A percentile compares a stretch with the other conserved stretches of the same genome.
Conservation (phyloP, 2,113 vertebrate genomes). For the Nanorana parkeri region DNA sequence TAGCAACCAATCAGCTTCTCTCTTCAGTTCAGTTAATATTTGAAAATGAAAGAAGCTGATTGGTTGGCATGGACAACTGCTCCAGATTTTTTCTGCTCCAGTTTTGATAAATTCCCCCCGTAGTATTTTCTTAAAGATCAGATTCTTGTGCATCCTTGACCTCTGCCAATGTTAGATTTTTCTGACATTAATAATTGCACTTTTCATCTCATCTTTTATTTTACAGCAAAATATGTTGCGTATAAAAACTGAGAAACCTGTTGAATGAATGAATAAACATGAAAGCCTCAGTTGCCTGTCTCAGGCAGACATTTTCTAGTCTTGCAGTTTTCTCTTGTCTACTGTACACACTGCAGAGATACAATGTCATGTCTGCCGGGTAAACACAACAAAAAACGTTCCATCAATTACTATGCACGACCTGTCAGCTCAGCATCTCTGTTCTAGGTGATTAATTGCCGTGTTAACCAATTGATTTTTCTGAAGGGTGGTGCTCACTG, state of each 20-base stretch:
- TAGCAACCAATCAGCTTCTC: too few relatives aligned
- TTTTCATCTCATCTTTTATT: constrained; percentile 10
- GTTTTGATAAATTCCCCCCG: too few relatives aligned
- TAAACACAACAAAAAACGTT: constrained; percentile 14
- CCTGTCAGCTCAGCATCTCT: constrained; percentile 4
- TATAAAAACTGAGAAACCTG: constrained; percentile 10
- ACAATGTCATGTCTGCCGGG: constrained; percentile 29
- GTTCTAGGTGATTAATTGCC: constrained; percentile 38
- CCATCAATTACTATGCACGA: constrained; percentile 35
- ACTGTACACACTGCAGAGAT: constrained; percentile 19
- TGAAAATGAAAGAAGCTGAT: too few relatives aligned
- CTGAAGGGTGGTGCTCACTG: constrained; percentile 36
- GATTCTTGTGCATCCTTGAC: neutral
- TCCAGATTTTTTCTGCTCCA: too few relatives aligned
- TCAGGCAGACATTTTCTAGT: constrained; percentile 30
- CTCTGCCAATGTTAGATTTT: constrained; percentile 1
- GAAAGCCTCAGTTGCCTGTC: constrained; percentile 14
- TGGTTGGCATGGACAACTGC: too few relatives aligned
- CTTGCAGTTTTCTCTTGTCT: constrained; percentile 23
- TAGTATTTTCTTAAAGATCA: neutral
- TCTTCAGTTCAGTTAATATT: too few relatives aligned
- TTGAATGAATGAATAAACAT: constrained; percentile 33
- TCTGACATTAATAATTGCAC: constrained; percentile 7
- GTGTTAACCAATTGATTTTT: constrained; percentile 50
- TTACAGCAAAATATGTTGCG: neutral